Evolutionary conservation across 2,113 vertebrate genomes (phyloP), one percentile per base, ranked within the genome.

Genomic region (Oreochromis tanganicae): DNA sequence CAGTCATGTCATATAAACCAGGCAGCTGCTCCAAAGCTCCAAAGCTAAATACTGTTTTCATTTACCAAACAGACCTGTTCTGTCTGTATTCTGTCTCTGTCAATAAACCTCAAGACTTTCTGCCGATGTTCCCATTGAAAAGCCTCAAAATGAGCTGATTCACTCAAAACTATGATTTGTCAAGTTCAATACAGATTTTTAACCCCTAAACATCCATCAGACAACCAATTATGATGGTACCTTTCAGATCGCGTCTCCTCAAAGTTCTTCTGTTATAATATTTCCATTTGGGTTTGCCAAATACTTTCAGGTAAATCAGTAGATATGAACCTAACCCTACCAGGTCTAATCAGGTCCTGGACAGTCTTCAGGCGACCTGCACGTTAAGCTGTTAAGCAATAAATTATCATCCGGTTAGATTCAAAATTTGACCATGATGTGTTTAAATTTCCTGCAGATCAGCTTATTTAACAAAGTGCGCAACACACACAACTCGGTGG

Each of bases 181-280:
- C 27, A 61, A 32, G 57, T 61, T 17, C 29, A 17, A 61, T 17
- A 32, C 14, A 17, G 57, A 32, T 61, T 16, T 32, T 1, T 61
- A 32, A 61, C 56, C 5, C 17, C 57, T 17, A 17, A 29, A 61
- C 57, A 59, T 59, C 57, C 27, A 32, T 12, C 56, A 5, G 3
- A 59, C 13, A 59, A 59, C 4, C 27, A 29, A 0, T 32, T 32
- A 32, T 4, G 8, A 63, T 19, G 29, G 9, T 34, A 61, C 5
- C 57, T 19, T 61, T 61, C 8, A 34, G 29, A 34, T 17, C 3
- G 0, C 17, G 2, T 0, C 14, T 34, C 59, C 8, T 63, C 14
- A 5, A 17, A 63, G 14, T 17, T 61, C 27, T 17, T 17, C 59
- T 63, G 16, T 34, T 63, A 19, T 32, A 63, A 19, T 3, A 6